A percentile compares a stretch with the other conserved stretches of the same genome.
These are phyloP conservation scores for Sarotherodon lohbergeri DNA, from an alignment of 2,113 vertebrate species.

Conservation along the genomic window DNA sequence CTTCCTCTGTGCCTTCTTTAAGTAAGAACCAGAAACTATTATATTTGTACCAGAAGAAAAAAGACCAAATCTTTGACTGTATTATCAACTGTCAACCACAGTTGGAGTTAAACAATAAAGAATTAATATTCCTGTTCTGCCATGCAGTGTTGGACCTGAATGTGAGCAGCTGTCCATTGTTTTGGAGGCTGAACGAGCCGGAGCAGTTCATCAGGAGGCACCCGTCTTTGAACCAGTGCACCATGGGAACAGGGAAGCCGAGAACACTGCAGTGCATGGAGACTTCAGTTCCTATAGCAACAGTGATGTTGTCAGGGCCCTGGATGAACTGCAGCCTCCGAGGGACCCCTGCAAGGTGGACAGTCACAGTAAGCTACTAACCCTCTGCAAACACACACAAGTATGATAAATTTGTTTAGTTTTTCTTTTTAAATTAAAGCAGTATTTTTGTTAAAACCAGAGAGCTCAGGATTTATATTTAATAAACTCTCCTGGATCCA, in stretches of 20 bases:
- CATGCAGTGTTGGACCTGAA: constrained; percentile 56
- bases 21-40: neutral
- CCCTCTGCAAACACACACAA: neutral
- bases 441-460: neutral
- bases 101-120: neutral
- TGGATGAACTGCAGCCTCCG: constrained; percentile 52
- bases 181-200: constrained; percentile 46
- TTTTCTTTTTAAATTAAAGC: neutral
- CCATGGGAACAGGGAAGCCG: constrained; percentile 69
- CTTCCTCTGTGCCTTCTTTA: neutral
- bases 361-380: neutral
- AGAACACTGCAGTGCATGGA: constrained; percentile 61
- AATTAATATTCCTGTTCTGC: constrained; percentile 17
- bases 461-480: neutral
- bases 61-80: neutral
- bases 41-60: neutral
- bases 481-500: neutral
- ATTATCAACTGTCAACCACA: neutral
- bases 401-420: neutral
- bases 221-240: constrained; percentile 77
- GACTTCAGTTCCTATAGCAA: constrained; percentile 57
- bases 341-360: constrained; percentile 27
- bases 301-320: constrained; percentile 70
- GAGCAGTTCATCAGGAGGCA: constrained; percentile 53
- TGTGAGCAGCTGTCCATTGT: constrained; percentile 73